Base-by-base conservation (phyloP, 2,113 vertebrate species). In the Pycnonotus jocosus region DNA sequence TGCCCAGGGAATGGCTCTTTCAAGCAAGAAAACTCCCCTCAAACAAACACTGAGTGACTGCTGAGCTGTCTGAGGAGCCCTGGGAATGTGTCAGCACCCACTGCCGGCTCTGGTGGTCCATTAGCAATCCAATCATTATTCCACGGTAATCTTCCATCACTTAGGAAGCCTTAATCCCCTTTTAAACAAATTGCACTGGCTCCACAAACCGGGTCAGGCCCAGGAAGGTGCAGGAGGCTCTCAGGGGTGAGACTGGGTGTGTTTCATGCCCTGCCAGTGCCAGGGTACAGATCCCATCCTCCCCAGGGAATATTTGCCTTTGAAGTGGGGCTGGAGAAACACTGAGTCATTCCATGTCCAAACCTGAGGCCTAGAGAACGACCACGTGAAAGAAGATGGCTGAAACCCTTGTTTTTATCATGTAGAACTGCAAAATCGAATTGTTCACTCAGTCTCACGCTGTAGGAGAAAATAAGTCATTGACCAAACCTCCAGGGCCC, bases 141-240 rank as follows among this genome's bases (percentile, higher is more conserved):
- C 28, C 74, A 4, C 3, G 48, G 33, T 93, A 95, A 95, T 85
- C 93, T 73, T 42, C 73, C 66, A 7, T 7, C 33, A 19, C 30
- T 92, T n/a, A 24, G 0, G 33, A 48, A 48, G 1, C 11, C 15
- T 72, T 95, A 96, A 96, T 96, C 93, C 93, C 93, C 92, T 96
- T 96, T 96, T 80, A 96, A 76, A 53, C 84, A 93, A 93, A 96
- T 95, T 90, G 79, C 17, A 7, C 27, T 12, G 72, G 58, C 64
- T 73, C 24, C 47, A 45, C 50, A 20, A 72, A 45, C 0, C 0
- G 53, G 90, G 65, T 64, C 93, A 92, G 51, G 4, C 33, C 37
- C 10, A 14, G 80, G 4, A 66, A 53, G 47, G 51, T 17, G 17
- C 74, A 62, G 81, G 45, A 58, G 69, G 56, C 61, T 82, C 47